Base-by-base conservation (phyloP, 2,888 invertebrate species). In the Xylocampa areola region DNA sequence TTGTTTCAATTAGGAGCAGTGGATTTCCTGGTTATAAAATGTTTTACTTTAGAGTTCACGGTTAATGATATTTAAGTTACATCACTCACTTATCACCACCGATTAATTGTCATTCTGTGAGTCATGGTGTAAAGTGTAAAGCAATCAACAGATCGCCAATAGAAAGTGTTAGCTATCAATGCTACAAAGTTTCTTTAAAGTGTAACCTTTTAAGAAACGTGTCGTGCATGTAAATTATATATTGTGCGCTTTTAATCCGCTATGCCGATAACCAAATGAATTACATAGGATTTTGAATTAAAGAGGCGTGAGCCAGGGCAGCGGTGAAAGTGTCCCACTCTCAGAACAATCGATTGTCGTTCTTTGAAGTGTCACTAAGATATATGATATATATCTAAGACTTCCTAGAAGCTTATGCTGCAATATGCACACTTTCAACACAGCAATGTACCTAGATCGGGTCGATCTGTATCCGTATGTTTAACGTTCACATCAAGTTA, bases 261-360 rank as follows among this genome's bases (percentile, higher is more conserved):
- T 55, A 61, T 41, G 58, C 69, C 77, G 81, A 87, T 86, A 84
- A 83, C 83, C 69, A 86, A 88, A 87, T 87, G 84, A 89, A 88
- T 90, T 87, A 84, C 80, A 86, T 85, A 77, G 79, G 80, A 80
- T 86, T 85, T 79, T 81, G 82, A 86, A 88, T 88, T 81, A 86
- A 76, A 81, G 84, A 86, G 84, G 79, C 87, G 85, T 85, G 86
- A 86, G 82, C 72, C 79, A 73, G 68, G 81, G 78, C 79, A 80
- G 65, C 50, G 68, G 92, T 87, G 93, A 93, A 93, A 93, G 93
- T 91, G 90, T 85, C 87, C 86, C 83, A 88, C 86, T 89, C 84
- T 68, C 77, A 75, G 84, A 88, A 91, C 91, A 90, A 90, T 90
- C 86, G 86, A 89, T 85, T 85, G 84, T 83, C 79, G 79, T 83